phyloP scores from a whole-genome alignment of 2,797 vertebrate species.

The Silurus lanzhouensis region DNA sequence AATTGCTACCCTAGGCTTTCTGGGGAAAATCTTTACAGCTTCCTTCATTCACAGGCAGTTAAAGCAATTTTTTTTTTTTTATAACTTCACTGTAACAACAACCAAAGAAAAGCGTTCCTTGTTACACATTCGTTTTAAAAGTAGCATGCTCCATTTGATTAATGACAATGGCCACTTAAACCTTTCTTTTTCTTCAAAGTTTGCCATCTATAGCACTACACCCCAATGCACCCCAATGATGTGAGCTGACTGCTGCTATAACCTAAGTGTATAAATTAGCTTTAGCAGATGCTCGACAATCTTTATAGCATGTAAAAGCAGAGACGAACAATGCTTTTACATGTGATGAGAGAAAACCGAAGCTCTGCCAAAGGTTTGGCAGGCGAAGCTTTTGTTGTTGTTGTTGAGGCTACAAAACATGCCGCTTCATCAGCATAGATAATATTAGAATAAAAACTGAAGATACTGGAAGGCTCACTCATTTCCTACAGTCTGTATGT shows the following conservation, averaged over 20 bases:
- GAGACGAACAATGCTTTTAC: too few species aligned
- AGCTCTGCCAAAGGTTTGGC: not conserved
- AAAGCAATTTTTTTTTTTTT: not conserved
- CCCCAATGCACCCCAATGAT: not conserved
- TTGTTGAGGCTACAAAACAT: not conserved
- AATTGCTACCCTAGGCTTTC: not conserved
- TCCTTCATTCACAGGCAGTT: not conserved
- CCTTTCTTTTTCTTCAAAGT: not conserved
- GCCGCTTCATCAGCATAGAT: not conserved
- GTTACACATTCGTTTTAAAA: not conserved
- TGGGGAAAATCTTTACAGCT: not conserved
- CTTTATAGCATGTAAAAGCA: not conserved
- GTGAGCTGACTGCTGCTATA: not conserved
- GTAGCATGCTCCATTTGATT: not conserved
- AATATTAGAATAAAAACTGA: not conserved
- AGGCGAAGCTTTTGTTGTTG: not conserved
- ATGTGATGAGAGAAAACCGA: not conserved
- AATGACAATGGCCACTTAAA: too few species aligned
- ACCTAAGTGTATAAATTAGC: not conserved
- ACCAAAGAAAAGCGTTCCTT: not conserved
- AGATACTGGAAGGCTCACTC: not conserved
- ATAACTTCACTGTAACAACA: not conserved
- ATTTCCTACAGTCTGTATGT: too few species aligned
- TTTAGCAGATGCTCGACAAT: not conserved
- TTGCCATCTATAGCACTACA: not conserved